phyloP scores from a whole-genome alignment of 1,140 invertebrate genomes.

The Camponotus floridanus region DNA sequence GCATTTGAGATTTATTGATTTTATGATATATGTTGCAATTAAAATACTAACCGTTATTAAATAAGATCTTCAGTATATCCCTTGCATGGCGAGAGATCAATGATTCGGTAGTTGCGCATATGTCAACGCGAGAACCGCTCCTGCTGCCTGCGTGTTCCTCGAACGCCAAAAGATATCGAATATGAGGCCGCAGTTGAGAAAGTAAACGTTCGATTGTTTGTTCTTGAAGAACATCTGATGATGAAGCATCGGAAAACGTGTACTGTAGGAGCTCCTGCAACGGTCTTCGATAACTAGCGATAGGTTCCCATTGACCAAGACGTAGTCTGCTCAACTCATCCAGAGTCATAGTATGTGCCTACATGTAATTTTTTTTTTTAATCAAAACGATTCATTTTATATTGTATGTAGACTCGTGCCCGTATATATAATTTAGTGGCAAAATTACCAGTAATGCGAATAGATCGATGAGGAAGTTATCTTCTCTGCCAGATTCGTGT shows the following conservation, averaged over 20 bases:
- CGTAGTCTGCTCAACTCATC: conserved; percentile 71
- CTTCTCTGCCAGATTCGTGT: conserved; percentile 42
- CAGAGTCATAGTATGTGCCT: conserved; percentile 75
- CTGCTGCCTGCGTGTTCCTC: conserved; percentile 59
- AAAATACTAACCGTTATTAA: conserved; percentile 71
- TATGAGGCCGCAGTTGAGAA: conserved; percentile 66
- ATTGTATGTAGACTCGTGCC: background rate
- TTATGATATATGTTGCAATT: conserved; percentile 15
- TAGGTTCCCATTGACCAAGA: conserved; percentile 65
- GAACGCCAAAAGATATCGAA: conserved; percentile 65
- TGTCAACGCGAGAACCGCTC: conserved; percentile 68
- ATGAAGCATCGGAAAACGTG: conserved; percentile 71
- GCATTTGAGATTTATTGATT: background rate
- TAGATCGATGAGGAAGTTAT: conserved; percentile 74
- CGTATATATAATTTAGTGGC: background rate
- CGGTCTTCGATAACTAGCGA: conserved; percentile 74
- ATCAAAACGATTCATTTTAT: background rate
- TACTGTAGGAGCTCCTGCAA: conserved; percentile 74
- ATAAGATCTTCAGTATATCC: conserved; percentile 66
- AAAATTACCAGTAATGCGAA: conserved; percentile 74
- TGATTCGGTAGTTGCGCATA: conserved; percentile 75
- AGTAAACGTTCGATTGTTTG: conserved; percentile 74
- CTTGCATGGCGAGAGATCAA: conserved; percentile 56
- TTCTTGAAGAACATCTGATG: conserved; percentile 66
- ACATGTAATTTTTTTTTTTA: background rate